Conservation (phyloP, 1,140 invertebrate genomes). For the Helicorthomorpha holstii region DNA sequence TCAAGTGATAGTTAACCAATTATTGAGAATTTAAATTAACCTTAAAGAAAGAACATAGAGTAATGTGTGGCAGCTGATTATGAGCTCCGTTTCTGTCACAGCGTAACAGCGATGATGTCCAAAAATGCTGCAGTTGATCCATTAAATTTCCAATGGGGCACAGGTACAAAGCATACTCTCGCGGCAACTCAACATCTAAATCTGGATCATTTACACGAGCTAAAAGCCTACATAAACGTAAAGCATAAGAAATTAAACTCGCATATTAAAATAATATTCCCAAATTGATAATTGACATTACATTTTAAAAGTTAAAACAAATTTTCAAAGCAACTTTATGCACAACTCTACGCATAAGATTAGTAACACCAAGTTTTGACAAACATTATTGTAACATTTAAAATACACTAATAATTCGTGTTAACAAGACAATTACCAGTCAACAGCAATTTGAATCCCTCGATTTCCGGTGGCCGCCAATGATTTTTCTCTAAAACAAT, state of each 20-base stretch:
- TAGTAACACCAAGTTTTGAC: too few species aligned
- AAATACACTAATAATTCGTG: too few species aligned
- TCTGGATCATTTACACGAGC: slow-evolving; percentile 69
- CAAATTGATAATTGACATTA: too few species aligned
- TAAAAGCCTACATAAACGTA: slow-evolving; percentile 31
- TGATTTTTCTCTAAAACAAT: slow-evolving; percentile 54
- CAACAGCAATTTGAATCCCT: slow-evolving; percentile 67
- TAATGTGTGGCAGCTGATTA: slow-evolving; percentile 74
- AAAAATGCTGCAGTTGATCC: slow-evolving; percentile 53
- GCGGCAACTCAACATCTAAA: slow-evolving; percentile 48
- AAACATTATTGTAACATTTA: too few species aligned
- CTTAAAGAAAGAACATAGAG: slow-evolving; percentile 72
- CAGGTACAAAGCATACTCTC: slow-evolving; percentile 71
- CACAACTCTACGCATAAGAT: too few species aligned
- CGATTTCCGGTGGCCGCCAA: slow-evolving; percentile 68
- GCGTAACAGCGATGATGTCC: slow-evolving; percentile 51
- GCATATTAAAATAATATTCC: too few species aligned
- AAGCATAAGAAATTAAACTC: too few species aligned
- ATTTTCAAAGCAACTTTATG: too few species aligned
- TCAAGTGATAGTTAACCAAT: slow-evolving; percentile 14
- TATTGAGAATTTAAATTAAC: too few species aligned
- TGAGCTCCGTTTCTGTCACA: slow-evolving; percentile 75
- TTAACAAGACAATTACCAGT: slow-evolving; percentile 54
- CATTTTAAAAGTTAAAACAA: too few species aligned
- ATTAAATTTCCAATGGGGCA: slow-evolving; percentile 58